Conservation (phyloP, 2,797 vertebrate genomes). For the Aplochiton taeniatus region DNA sequence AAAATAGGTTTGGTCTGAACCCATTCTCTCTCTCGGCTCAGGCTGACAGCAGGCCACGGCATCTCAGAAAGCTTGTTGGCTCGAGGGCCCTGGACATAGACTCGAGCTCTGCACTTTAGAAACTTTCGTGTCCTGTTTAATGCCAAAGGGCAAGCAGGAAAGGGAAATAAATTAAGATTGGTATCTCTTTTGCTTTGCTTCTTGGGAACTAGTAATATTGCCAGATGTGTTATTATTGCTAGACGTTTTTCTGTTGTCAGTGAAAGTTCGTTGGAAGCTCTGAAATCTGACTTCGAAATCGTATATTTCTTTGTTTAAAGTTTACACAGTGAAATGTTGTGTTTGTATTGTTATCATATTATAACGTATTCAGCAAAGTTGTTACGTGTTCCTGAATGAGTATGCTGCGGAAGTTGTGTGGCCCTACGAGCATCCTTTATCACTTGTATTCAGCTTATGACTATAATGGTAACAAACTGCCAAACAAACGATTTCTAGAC, state of each 20-base stretch:
- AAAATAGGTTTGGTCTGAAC: conserved; percentile 40
- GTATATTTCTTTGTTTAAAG: too few relatives aligned
- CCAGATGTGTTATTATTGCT: conserved; percentile 9
- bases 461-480: too few relatives aligned
- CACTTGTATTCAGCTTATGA: too few relatives aligned
- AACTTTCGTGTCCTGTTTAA: conserved; percentile 20
- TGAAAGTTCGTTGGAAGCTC: conserved; percentile 10
- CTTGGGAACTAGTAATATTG: not conserved
- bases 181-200: not conserved
- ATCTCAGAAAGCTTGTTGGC: conserved; percentile 11
- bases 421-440: too few relatives aligned
- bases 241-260: conserved; percentile 22
- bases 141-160: conserved; percentile 3
- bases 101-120: not conserved
- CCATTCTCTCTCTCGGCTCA: conserved; percentile 53
- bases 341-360: too few relatives aligned
- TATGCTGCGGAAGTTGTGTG: too few relatives aligned
- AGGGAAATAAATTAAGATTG: not conserved
- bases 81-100: conserved; percentile 11
- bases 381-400: too few relatives aligned
- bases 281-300: too few relatives aligned
- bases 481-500: too few relatives aligned
- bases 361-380: too few relatives aligned
- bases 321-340: too few relatives aligned
- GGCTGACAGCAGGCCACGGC: conserved; percentile 10